Conservation (phyloP, 1,140 invertebrate genomes). For the Platorchestia sp. region DNA sequence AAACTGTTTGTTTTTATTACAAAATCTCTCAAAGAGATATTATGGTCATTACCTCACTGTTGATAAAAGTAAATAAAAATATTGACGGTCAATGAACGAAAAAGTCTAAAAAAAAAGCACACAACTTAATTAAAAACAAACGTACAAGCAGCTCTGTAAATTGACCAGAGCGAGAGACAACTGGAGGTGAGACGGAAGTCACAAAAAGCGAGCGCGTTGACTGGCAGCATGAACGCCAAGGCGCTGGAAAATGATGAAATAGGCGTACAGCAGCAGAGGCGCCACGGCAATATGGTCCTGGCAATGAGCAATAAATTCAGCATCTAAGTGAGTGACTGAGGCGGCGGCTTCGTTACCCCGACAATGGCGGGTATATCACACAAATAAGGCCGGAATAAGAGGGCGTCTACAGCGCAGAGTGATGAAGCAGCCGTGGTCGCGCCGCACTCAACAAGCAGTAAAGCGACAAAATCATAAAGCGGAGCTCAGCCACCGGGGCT, state of each 20-base stretch:
- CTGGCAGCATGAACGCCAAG: not conserved
- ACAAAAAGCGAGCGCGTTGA: not conserved
- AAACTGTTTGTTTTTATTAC: not conserved
- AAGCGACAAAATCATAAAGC: not conserved
- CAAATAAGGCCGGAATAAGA: slow-evolving; percentile 38
- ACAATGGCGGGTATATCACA: slow-evolving; percentile 33
- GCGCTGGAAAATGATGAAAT: not conserved
- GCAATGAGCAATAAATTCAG: slow-evolving; percentile 32
- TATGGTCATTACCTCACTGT: not conserved
- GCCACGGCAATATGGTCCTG: not conserved
- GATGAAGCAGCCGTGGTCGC: not conserved
- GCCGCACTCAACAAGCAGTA: not conserved
- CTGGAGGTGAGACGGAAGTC: not conserved
- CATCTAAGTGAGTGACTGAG: slow-evolving; percentile 35
- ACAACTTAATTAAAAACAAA: not conserved
- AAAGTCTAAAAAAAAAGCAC: no score
- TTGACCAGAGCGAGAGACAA: not conserved
- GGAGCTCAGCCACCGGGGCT: not conserved
- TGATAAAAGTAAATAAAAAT: not conserved
- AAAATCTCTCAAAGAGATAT: not conserved
- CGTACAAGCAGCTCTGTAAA: not conserved
- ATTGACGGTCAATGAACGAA: no score
- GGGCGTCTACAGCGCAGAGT: not conserved
- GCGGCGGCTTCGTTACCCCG: slow-evolving; percentile 17
- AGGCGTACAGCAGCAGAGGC: not conserved